Percentiles rank a stretch among this genome's conserved stretches.
phyloP scores from a whole-genome alignment of 23 tunicate genomes.

The Oikopleura vanhoeffeni region DNA sequence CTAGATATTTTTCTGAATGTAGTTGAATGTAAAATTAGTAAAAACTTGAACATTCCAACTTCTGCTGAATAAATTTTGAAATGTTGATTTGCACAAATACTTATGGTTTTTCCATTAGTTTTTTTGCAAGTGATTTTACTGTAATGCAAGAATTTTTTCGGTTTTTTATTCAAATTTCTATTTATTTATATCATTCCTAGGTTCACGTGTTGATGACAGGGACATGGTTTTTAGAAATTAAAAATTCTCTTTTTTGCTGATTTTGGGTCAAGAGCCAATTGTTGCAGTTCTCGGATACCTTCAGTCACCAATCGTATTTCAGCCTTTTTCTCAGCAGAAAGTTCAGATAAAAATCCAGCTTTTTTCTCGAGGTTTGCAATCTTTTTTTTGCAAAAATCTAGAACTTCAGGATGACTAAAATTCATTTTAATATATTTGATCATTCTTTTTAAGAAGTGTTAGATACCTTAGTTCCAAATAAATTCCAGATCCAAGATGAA shows the following conservation, averaged over 20 bases:
- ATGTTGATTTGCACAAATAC: neutral
- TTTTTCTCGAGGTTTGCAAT: neutral
- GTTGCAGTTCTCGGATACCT: constrained; percentile 8
- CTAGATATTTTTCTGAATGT: no score
- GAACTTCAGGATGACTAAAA: neutral
- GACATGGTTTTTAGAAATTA: neutral
- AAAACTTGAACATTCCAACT: no score
- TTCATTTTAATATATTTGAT: neutral
- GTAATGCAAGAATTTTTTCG: no score
- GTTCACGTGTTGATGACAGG: neutral
- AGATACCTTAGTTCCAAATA: neutral
- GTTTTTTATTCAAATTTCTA: neutral
- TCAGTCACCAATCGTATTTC: neutral
- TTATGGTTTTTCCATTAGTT: no score
- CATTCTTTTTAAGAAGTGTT: neutral
- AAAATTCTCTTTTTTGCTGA: neutral
- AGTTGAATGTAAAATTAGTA: no score
- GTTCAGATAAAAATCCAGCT: neutral
- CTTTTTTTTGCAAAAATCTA: neutral
- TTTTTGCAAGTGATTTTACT: no score
- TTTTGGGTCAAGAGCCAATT: neutral
- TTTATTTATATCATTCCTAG: neutral
- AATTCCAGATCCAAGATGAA: neutral
- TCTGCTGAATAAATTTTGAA: no score
- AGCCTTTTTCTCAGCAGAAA: neutral